phyloP scores from a whole-genome alignment of 2,888 invertebrate species.

The Hemistola chrysoprasaria region DNA sequence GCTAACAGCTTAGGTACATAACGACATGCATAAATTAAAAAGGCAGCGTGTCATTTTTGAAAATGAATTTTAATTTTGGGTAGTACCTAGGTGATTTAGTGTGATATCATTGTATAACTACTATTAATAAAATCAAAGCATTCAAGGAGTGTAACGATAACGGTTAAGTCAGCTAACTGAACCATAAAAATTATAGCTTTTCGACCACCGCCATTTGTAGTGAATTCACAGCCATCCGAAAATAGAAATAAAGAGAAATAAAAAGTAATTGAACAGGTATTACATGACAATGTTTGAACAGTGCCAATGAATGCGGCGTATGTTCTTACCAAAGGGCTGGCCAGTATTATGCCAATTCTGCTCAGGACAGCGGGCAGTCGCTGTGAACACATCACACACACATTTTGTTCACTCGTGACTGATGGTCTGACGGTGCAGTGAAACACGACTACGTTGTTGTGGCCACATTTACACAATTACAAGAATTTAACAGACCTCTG shows the following conservation, averaged over 20 bases:
- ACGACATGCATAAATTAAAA: slow-evolving; percentile 4
- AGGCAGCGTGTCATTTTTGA: slow-evolving; percentile 4
- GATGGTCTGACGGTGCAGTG: slow-evolving; percentile 76
- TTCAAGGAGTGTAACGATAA: no score
- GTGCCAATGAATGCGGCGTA: slow-evolving; percentile 78
- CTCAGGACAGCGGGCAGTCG: slow-evolving; percentile 97
- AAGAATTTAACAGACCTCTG: slow-evolving; percentile 9
- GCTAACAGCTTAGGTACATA: no score
- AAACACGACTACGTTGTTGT: slow-evolving; percentile 74
- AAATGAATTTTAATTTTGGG: not conserved
- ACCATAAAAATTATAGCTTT: no score
- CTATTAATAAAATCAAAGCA: no score
- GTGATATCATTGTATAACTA: no score
- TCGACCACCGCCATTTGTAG: slow-evolving; percentile 5
- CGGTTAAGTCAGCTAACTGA: slow-evolving; percentile 3
- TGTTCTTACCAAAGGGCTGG: slow-evolving; percentile 95
- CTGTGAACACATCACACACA: slow-evolving; percentile 90
- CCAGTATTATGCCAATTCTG: slow-evolving; percentile 98
- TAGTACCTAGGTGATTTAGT: no score
- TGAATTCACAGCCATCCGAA: slow-evolving; percentile 17
- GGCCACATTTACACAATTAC: slow-evolving; percentile 49
- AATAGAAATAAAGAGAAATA: slow-evolving; percentile 15
- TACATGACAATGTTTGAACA: slow-evolving; percentile 58
- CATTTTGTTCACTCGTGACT: slow-evolving; percentile 79
- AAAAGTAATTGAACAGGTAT: slow-evolving; percentile 30